Conservation (phyloP, 92 coral and sea anemone genomes). For the Zoanthus solanderi region DNA sequence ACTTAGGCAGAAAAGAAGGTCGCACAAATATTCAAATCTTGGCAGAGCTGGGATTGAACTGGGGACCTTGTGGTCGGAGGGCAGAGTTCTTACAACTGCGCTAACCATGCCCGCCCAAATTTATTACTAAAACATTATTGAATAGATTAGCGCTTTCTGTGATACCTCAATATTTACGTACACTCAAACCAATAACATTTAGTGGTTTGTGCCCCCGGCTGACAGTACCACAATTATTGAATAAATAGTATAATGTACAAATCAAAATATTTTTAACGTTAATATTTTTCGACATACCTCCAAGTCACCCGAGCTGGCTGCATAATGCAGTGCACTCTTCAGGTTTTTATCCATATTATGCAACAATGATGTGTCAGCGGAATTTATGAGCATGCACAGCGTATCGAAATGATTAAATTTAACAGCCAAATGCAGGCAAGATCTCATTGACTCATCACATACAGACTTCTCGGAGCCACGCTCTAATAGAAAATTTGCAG, state of each 20-base stretch:
- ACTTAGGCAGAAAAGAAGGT: too few relatives aligned
- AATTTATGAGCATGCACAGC: constrained; percentile 62
- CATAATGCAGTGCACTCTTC: constrained; percentile 65
- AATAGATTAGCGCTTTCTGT: too few relatives aligned
- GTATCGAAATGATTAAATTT: constrained; percentile 62
- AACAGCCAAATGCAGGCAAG: constrained; percentile 77
- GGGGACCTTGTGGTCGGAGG: too few relatives aligned
- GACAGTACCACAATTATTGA: neutral
- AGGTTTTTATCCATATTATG: constrained; percentile 73
- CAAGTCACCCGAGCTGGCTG: constrained; percentile 59
- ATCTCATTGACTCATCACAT: constrained; percentile 69
- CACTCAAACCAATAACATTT: too few relatives aligned
- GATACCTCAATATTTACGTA: too few relatives aligned
- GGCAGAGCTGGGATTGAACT: too few relatives aligned
- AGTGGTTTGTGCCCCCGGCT: too few relatives aligned
- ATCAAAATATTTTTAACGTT: neutral
- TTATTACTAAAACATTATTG: too few relatives aligned
- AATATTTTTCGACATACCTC: constrained; percentile 53
- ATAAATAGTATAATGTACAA: neutral
- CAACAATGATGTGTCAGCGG: constrained; percentile 45
- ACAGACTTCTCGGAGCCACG: constrained; percentile 68
- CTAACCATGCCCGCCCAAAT: too few relatives aligned
- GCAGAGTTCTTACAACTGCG: too few relatives aligned
- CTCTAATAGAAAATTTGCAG: constrained; percentile 63
- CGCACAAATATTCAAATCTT: too few relatives aligned